A percentile compares a stretch with the other conserved stretches of the same genome.
These are phyloP conservation scores for Manis pentadactyla DNA, from an alignment of 2,797 vertebrate species.

Conservation along the genomic window DNA sequence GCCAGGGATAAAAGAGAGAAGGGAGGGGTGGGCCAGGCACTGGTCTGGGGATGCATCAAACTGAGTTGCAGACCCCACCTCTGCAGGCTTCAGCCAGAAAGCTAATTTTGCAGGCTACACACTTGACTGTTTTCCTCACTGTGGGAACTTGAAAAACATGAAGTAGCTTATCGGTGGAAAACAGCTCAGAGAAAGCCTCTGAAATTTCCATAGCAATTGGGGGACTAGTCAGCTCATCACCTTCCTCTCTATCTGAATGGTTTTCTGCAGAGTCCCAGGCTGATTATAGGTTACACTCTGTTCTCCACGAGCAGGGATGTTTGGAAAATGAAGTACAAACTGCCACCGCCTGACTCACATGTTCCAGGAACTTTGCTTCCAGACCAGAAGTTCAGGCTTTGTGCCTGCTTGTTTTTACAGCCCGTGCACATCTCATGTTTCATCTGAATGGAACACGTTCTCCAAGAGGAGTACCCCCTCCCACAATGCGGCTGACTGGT, in stretches of 20 bases:
- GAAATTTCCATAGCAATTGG: slow-evolving; percentile 18
- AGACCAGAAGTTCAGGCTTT: slow-evolving; percentile 21
- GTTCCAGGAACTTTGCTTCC: slow-evolving; percentile 55
- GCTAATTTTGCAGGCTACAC: slow-evolving; percentile 22
- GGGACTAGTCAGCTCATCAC: background rate
- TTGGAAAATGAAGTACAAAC: slow-evolving; percentile 56
- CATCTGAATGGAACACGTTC: background rate
- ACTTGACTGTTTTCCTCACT: slow-evolving; percentile 51
- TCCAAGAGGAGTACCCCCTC: background rate
- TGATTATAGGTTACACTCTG: background rate
- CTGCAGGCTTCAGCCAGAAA: background rate
- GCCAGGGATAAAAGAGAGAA: background rate
- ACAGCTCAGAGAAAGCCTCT: background rate
- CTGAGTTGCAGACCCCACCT: background rate
- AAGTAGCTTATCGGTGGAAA: slow-evolving; percentile 36
- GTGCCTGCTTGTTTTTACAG: background rate
- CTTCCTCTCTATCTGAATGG: background rate
- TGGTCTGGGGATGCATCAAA: background rate
- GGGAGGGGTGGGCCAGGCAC: background rate
- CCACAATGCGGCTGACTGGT: background rate
- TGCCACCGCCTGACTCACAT: slow-evolving; percentile 14
- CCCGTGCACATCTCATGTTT: background rate
- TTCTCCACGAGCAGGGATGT: background rate
- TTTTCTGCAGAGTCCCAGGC: background rate
- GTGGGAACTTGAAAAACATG: slow-evolving; percentile 55